Evolutionary conservation across 1,140 invertebrate genomes (phyloP).

Genomic region (Leptestheria dahalacensis): DNA sequence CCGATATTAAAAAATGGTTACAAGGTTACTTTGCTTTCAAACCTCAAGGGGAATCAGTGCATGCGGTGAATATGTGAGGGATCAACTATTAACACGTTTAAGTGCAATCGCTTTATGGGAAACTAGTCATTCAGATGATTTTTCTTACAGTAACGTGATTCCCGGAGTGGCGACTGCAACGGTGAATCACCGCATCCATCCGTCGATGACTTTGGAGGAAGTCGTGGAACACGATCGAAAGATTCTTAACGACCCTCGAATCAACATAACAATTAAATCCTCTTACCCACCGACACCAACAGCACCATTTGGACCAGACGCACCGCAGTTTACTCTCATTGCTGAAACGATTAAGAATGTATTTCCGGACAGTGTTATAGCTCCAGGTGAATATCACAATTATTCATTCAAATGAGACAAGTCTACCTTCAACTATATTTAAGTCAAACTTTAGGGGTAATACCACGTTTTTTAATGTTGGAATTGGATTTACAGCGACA

Average conservation of each 20-base stretch:
- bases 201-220: conserved; percentile 32
- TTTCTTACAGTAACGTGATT: conserved; percentile 36
- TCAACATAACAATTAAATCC: conserved; percentile 27
- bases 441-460: neutral
- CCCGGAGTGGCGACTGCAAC: conserved; percentile 33
- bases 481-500: conserved; percentile 25
- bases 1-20: neutral
- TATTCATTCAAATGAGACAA: too few relatives aligned
- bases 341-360: conserved; percentile 33
- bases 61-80: too few relatives aligned
- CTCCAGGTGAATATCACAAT: conserved; percentile 32
- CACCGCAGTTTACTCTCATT: conserved; percentile 33
- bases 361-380: conserved; percentile 30
- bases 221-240: conserved; percentile 34
- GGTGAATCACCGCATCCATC: conserved; percentile 40
- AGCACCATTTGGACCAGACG: conserved; percentile 30
- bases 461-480: neutral
- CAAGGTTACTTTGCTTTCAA: neutral
- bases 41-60: too few relatives aligned
- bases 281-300: conserved; percentile 30
- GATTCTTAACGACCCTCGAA: conserved; percentile 33
- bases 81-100: neutral
- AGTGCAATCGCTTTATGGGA: too few relatives aligned
- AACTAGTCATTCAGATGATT: neutral
- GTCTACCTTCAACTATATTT: conserved; percentile 1